phyloP scores from a whole-genome alignment of 1,140 invertebrate genomes.

The Listronotus bonariensis region DNA sequence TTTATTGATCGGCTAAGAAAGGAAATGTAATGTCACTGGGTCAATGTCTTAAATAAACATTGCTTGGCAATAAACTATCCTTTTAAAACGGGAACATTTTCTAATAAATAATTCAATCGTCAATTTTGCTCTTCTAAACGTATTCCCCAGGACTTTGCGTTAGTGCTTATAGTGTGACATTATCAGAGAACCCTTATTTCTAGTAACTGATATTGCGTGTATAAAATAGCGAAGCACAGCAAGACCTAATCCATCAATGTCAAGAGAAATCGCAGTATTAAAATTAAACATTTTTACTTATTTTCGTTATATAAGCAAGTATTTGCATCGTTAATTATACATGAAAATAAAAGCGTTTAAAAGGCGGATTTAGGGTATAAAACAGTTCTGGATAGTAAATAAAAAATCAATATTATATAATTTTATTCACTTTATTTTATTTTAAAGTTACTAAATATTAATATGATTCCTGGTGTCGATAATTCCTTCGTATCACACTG shows the following conservation, averaged over 20 bases:
- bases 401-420: too few species aligned
- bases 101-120: conserved; percentile 37
- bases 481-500: too few species aligned
- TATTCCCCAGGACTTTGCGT: conserved; percentile 30
- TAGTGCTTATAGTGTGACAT: conserved; percentile 34
- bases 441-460: too few species aligned
- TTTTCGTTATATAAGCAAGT: conserved; percentile 37
- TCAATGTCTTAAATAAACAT: too few species aligned
- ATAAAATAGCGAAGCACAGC: conserved; percentile 42
- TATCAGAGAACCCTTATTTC: conserved; percentile 36
- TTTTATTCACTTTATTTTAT: too few species aligned
- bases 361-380: too few species aligned
- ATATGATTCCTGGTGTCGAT: too few species aligned
- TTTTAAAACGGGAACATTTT: conserved; percentile 23
- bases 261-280: conserved; percentile 47
- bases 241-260: conserved; percentile 49
- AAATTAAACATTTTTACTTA: conserved; percentile 49
- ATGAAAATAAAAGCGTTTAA: too few species aligned
- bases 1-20: too few species aligned
- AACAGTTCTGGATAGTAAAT: too few species aligned
- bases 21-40: too few species aligned
- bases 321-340: too few species aligned
- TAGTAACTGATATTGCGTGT: conserved; percentile 44
- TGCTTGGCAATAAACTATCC: conserved; percentile 6
- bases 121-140: conserved; percentile 29